A percentile compares a stretch with the other conserved stretches of the same genome.
Evolutionary conservation across 1,140 invertebrate genomes (phyloP).

Genomic region (Drosophila kepulauana): DNA sequence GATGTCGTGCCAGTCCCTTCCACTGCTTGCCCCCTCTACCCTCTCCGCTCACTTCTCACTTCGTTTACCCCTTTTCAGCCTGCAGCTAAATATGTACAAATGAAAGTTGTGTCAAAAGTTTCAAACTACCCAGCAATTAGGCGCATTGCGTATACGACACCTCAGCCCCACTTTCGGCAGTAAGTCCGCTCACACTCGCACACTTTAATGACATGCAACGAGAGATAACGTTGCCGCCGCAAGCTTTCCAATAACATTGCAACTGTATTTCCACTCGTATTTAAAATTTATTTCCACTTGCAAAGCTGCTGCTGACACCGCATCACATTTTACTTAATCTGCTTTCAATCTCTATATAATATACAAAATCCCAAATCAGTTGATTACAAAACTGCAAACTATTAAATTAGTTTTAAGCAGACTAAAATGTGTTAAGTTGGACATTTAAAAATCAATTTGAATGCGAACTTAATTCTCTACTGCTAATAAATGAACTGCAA

Average conservation of each 20-base stretch:
- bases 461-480: too few species aligned
- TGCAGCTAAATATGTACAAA: conserved; percentile 51
- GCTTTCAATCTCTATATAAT: neutral
- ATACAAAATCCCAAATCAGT: neutral
- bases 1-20: conserved; percentile 41
- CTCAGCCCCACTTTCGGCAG: neutral
- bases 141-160: conserved; percentile 48
- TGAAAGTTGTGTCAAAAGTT: conserved; percentile 49
- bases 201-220: conserved; percentile 1
- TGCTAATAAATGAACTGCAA: neutral
- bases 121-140: conserved; percentile 40
- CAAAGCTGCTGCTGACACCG: neutral
- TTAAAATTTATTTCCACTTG: neutral
- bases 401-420: neutral
- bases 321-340: neutral
- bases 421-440: neutral
- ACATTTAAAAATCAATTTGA: too few species aligned
- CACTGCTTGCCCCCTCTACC: neutral
- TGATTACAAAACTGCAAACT: neutral
- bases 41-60: neutral
- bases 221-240: conserved; percentile 12
- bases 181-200: neutral
- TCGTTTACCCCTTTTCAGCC: conserved; percentile 2
- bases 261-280: conserved; percentile 1
- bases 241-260: conserved; percentile 3